Percentiles rank a stretch among this genome's conserved stretches.
phyloP scores from a whole-genome alignment of 2,888 invertebrate species.

The Drosophila subquinaria region DNA sequence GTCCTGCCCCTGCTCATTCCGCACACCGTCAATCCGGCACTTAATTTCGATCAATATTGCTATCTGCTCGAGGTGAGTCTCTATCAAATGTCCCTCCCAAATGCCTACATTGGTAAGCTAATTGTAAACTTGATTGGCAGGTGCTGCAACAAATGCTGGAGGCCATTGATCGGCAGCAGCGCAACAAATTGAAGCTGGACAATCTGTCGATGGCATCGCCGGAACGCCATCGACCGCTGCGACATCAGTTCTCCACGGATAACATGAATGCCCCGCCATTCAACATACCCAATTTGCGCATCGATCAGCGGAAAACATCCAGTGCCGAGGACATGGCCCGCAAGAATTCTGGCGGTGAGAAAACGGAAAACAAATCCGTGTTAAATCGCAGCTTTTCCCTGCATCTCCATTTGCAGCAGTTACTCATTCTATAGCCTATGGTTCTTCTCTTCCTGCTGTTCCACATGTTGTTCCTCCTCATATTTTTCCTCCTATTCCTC shows the following conservation, averaged over 20 bases:
- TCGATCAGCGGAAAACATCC: slow-evolving; percentile 94
- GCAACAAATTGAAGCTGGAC: slow-evolving; percentile 95
- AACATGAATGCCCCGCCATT: slow-evolving; percentile 94
- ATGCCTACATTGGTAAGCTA: neutral
- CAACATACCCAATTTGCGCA: slow-evolving; percentile 94
- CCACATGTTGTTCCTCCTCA: too few species aligned
- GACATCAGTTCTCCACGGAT: slow-evolving; percentile 94
- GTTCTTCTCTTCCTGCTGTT: too few species aligned
- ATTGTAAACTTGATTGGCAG: slow-evolving; percentile 78
- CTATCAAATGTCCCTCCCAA: neutral
- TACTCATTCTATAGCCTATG: neutral
- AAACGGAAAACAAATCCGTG: too few species aligned
- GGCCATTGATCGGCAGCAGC: slow-evolving; percentile 94
- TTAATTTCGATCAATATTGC: slow-evolving; percentile 93
- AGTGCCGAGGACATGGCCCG: slow-evolving; percentile 96
- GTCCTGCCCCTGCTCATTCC: slow-evolving; percentile 97
- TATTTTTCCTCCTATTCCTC: neutral
- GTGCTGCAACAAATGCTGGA: slow-evolving; percentile 97
- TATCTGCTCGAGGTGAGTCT: slow-evolving; percentile 88
- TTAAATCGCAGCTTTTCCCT: too few species aligned
- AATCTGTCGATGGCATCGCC: slow-evolving; percentile 91
- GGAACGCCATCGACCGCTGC: slow-evolving; percentile 90
- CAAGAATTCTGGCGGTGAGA: slow-evolving; percentile 92
- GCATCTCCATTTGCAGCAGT: neutral
- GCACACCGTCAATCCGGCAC: slow-evolving; percentile 94